Evolutionary conservation across 2,888 invertebrate genomes (phyloP).

Genomic region (Slavum lentiscoides): DNA sequence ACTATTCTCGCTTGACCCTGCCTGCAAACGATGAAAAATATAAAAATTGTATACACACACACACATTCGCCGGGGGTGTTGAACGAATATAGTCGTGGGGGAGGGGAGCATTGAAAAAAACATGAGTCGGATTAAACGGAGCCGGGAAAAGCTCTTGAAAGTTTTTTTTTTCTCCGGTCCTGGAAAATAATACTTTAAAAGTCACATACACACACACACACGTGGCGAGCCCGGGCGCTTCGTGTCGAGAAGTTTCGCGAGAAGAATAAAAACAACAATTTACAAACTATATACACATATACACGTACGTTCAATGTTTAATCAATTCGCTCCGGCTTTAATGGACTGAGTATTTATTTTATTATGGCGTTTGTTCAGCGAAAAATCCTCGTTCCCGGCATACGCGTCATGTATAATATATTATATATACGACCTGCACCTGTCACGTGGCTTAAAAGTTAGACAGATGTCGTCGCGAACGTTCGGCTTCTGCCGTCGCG

Average conservation of each 20-base stretch:
- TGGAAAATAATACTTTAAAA: conserved; percentile 33
- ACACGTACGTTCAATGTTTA: conserved; percentile 10
- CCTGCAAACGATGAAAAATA: conserved; percentile 9
- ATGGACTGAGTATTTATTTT: conserved; percentile 6
- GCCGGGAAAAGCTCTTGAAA: conserved; percentile 27
- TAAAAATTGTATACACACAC: conserved; percentile 28
- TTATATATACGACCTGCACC: background rate
- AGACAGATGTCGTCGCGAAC: background rate
- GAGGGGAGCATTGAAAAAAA: conserved; percentile 20
- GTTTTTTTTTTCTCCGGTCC: conserved; percentile 7
- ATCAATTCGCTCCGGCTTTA: conserved; percentile 2
- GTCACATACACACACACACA: background rate
- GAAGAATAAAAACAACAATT: conserved; percentile 33
- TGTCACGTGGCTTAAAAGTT: background rate
- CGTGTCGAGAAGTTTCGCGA: conserved; percentile 1
- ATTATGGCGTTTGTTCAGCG: background rate
- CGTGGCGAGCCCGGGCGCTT: background rate
- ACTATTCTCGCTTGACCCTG: background rate
- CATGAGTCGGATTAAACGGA: conserved; percentile 40
- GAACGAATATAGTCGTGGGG: conserved; percentile 9
- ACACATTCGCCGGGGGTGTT: background rate
- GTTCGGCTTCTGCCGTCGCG: no score
- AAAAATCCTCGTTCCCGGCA: background rate
- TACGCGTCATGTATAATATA: background rate
- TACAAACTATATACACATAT: background rate